These are phyloP conservation scores for Thalassaphorura encarpata DNA, from an alignment of 1,140 invertebrate species.

Conservation along the genomic window DNA sequence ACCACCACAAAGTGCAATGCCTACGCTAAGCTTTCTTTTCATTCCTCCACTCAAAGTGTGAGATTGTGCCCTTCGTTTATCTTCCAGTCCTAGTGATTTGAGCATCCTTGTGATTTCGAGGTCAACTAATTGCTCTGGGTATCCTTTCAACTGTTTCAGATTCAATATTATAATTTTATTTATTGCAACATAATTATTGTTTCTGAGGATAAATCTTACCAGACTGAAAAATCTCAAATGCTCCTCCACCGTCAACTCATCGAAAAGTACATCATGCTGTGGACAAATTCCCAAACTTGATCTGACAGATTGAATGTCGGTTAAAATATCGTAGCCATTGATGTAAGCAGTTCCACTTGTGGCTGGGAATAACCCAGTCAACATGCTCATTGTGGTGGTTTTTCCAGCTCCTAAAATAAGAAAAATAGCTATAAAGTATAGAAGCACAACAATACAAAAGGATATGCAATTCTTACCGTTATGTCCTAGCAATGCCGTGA, in stretches of 20 bases:
- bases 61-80: conserved; percentile 53
- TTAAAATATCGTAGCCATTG: conserved; percentile 51
- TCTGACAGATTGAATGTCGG: conserved; percentile 43
- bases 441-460: no score
- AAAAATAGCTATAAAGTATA: no score
- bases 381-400: conserved; percentile 60
- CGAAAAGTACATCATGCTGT: conserved; percentile 52
- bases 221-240: conserved; percentile 51
- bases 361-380: conserved; percentile 59
- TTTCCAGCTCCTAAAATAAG: conserved; percentile 29
- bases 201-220: conserved; percentile 32
- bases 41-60: conserved; percentile 74
- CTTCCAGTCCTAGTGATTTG: conserved; percentile 45
- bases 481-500: conserved; percentile 55
- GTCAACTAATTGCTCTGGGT: conserved; percentile 11
- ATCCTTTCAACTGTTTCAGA: conserved; percentile 21
- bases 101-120: conserved; percentile 25
- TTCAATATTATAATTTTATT: not conserved
- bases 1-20: conserved; percentile 66
- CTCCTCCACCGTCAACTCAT: conserved; percentile 47
- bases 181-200: not conserved
- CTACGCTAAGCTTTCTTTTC: conserved; percentile 74
- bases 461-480: no score
- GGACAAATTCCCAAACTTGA: conserved; percentile 56
- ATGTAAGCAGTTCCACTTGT: conserved; percentile 51